A percentile compares a stretch with the other conserved stretches of the same genome.
phyloP scores from a whole-genome alignment of 2,888 invertebrate species.

The Ariolimax columbianus region DNA sequence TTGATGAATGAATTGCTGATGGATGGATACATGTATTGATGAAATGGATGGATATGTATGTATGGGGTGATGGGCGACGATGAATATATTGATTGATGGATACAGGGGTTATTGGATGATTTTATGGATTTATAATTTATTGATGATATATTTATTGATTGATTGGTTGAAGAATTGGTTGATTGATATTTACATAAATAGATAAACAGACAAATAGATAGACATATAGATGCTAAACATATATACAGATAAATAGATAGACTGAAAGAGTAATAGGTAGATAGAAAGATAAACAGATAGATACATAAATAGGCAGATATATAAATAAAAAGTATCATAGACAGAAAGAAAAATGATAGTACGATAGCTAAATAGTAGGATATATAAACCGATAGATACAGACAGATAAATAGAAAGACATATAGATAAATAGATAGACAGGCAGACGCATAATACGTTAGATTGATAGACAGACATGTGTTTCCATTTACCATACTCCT shows the following conservation, averaged over 20 bases:
- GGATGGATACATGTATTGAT: too few relatives aligned
- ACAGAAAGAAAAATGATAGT: not conserved
- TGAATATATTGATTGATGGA: too few relatives aligned
- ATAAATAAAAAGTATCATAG: not conserved
- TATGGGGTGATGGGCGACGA: too few relatives aligned
- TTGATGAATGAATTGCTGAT: too few relatives aligned
- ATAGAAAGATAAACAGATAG: not conserved
- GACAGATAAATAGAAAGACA: not conserved
- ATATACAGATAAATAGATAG: slow-evolving; percentile 4
- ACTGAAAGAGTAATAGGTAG: not conserved
- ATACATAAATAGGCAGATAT: not conserved
- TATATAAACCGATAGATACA: not conserved
- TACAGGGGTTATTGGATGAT: too few relatives aligned
- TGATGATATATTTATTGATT: slow-evolving; percentile 28
- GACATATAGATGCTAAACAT: slow-evolving; percentile 7
- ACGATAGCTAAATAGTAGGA: not conserved
- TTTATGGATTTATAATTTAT: too few relatives aligned
- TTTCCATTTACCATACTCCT: not conserved
- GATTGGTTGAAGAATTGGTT: too few relatives aligned
- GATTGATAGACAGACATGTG: not conserved
- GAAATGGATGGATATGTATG: too few relatives aligned
- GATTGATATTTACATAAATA: too few relatives aligned
- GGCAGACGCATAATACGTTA: not conserved
- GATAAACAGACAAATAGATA: not conserved
- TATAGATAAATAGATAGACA: not conserved